Base-by-base conservation (phyloP, 92 coral and sea anemone genomes). In the Bergia puertoricense region DNA sequence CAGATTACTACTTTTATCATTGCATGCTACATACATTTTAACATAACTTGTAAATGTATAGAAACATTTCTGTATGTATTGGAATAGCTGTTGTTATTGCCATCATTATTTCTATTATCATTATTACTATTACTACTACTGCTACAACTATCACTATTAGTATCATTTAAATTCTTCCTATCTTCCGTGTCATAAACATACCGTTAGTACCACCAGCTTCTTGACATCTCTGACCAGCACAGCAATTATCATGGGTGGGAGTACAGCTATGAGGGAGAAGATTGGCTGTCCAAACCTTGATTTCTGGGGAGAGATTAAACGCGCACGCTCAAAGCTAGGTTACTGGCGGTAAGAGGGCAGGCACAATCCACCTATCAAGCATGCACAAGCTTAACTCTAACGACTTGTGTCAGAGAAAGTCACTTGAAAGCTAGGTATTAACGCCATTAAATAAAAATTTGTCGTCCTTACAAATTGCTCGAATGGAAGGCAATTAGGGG, bases 121-220 rank as follows among this genome's bases (percentile, higher is more conserved):
- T 44, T 6, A 6, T 45, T 45, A 45, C 48, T 45, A 45, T 45
- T 45, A 46, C 8, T 46, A 46, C 5, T 46, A 46, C 50, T 46
- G 48, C 5, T 8, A 46, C 8, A 54, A 54, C 18, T 54, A 54
- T 54, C 18, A 6, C 14, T 54, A 54, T 54, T 10, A 22, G 4
- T 22, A 68, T n/a, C 11, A 22, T 6, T 1, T 22, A 1, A 10
- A 68, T 72, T 36, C 14, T 39, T 72, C 42, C 30, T 6, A n/a
- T 9, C 48, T 44, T 14, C 6, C 2, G 16, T 62, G 30, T 0
- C 69, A 59, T 13, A 8, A 42, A 84, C 96, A 88, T 37, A 93
- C 96, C n/a, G 96, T 93, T n/a, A 93, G 80, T 16, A 93, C 93
- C n/a, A 93, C 96, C 45, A 93, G 67, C 68, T 90, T 93, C 44